Evolutionary conservation across 2,113 vertebrate genomes (phyloP).

Genomic region (Macquaria ambigua): DNA sequence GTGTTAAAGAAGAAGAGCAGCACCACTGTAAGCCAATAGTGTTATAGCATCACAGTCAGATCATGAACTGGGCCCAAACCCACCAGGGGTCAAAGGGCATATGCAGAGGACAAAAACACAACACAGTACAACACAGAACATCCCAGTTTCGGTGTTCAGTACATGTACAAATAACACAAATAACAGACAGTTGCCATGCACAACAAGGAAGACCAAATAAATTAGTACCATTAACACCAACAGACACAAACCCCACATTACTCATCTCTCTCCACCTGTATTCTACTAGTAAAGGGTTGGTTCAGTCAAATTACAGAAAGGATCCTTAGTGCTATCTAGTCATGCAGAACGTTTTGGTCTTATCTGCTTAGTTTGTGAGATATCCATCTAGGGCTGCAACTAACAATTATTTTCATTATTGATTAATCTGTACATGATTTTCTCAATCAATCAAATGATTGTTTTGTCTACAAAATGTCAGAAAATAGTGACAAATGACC

Average conservation of each 20-base stretch:
- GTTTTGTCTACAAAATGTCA: not conserved
- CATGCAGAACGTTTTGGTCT: not conserved
- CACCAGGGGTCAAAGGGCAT: constrained; percentile 76
- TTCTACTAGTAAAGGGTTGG: not conserved
- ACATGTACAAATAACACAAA: constrained; percentile 24
- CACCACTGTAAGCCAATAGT: constrained; percentile 96
- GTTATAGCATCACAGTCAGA: constrained; percentile 91
- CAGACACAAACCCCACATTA: constrained; percentile 24
- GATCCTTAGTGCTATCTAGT: not conserved
- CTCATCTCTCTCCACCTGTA: not conserved
- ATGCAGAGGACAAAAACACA: constrained; percentile 57
- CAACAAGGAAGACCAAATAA: constrained; percentile 3
- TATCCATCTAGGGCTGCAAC: not conserved
- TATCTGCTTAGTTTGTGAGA: not conserved
- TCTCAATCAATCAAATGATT: not conserved
- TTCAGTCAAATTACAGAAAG: not conserved
- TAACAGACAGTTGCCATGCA: constrained; percentile 62
- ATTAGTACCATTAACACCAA: constrained; percentile 47
- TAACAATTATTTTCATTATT: not conserved
- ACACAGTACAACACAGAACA: constrained; percentile 56
- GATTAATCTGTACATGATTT: not conserved
- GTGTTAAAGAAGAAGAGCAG: constrained; percentile 99
- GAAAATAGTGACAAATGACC: not conserved
- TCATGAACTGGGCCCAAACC: constrained; percentile 81
- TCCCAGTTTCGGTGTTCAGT: constrained; percentile 3